A percentile compares a stretch with the other conserved stretches of the same genome.
Conservation (phyloP, 1,140 invertebrate species). For the Penaeus vannamei region DNA sequence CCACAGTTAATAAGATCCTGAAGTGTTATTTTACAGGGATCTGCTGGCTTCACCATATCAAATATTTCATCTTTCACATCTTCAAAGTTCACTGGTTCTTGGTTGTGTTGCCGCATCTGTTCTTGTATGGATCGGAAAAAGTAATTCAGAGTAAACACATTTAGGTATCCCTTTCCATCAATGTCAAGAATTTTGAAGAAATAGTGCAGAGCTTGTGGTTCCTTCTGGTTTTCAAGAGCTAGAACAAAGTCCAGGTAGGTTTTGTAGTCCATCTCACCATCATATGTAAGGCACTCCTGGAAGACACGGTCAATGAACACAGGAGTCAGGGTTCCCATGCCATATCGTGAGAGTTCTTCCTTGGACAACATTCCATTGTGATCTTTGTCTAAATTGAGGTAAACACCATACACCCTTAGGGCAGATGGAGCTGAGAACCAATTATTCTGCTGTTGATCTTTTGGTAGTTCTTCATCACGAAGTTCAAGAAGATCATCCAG, state of each 20-base stretch:
- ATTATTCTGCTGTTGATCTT: constrained; percentile 89
- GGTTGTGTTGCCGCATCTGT: constrained; percentile 86
- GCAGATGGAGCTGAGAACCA: constrained; percentile 96
- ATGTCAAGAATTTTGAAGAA: constrained; percentile 94
- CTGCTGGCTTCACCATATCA: constrained; percentile 94
- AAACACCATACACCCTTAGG: constrained; percentile 91
- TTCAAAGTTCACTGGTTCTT: constrained; percentile 90
- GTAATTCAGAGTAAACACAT: constrained; percentile 91
- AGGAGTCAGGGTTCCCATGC: constrained; percentile 90
- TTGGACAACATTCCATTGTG: constrained; percentile 96
- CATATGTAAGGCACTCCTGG: constrained; percentile 95
- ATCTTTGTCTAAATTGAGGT: constrained; percentile 93
- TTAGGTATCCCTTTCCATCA: constrained; percentile 88
- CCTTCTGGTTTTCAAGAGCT: constrained; percentile 92
- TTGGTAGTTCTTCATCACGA: constrained; percentile 86
- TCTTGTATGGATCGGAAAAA: constrained; percentile 94
- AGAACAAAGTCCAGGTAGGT: constrained; percentile 96
- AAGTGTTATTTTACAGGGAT: constrained; percentile 89
- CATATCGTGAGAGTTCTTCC: constrained; percentile 89
- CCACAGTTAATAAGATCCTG: constrained; percentile 85
- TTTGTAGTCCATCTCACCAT: constrained; percentile 98
- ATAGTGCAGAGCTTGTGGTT: constrained; percentile 92
- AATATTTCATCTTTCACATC: constrained; percentile 98
- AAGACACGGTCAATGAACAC: constrained; percentile 95
- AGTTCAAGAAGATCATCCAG: constrained; percentile 92